Base-by-base conservation (phyloP, 2,888 invertebrate genomes). In the Cecidostiba fungosa region DNA sequence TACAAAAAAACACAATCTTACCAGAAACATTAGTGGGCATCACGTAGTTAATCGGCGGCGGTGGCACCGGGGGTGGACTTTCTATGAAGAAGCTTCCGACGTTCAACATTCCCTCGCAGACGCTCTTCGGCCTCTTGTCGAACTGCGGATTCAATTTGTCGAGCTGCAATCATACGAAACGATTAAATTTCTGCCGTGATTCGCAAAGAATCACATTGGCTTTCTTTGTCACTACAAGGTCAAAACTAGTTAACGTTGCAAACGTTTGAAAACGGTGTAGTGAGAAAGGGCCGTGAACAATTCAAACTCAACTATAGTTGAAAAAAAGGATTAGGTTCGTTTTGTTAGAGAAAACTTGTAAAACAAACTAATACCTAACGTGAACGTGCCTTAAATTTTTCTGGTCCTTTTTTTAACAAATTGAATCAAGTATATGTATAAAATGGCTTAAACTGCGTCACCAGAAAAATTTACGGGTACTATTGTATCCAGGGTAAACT, bases 31-130 rank as follows among this genome's bases (percentile, higher is more conserved):
- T 86, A 19, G 90, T 88, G 80, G 90, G 83, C 77, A 90, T 92
- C 23, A 93, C 92, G 88, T 96, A 96, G 92, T 96, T 95, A 85
- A 94, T 91, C 84, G 96, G 96, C 89, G 95, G 94, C 82, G 96
- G 96, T 87, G 96, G 96, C 88, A 96, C 94, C 85, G 96, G 96
- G 77, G 96, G 96, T 92, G 95, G 95, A 94, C 93, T 95, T 93
- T 94, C 95, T 47, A 88, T 90, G 43, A 91, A 84, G 85, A 91
- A 92, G 85, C 91, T 92, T 84, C 91, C 90, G 32, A 90, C 89
- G 73, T 80, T 84, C 47, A 93, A 85, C 91, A 93, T 92, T 85
- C 91, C 91, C 83, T 93, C 93, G 84, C 92, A 92, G 73, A 92
- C 91, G 87, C 93, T 93, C 88, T 92, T 92, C 59, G 93, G 92